A percentile compares a stretch with the other conserved stretches of the same genome.
Evolutionary conservation across 2,888 invertebrate species (phyloP).

Genomic region (Cephus pygmeus): DNA sequence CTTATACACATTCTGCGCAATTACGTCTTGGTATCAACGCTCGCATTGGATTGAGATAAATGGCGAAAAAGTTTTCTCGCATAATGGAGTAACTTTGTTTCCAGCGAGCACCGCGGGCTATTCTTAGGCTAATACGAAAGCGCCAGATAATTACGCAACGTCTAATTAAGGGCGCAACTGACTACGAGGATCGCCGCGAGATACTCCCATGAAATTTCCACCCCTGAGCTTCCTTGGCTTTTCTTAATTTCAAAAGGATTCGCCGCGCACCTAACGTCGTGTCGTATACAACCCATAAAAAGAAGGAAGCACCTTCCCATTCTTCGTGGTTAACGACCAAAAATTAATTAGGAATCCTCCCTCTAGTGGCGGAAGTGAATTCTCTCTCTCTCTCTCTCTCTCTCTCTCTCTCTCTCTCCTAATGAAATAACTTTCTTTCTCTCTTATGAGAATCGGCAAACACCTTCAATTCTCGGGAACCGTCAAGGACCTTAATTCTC

Average conservation of each 20-base stretch:
- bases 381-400: background rate
- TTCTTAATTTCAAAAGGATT: constrained; percentile 12
- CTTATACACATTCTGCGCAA: background rate
- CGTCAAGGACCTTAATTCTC: too few relatives aligned
- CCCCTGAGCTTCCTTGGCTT: constrained; percentile 26
- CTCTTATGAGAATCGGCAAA: background rate
- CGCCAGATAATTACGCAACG: constrained; percentile 49
- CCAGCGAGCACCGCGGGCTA: constrained; percentile 24
- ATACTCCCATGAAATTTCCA: background rate
- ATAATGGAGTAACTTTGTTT: constrained; percentile 41
- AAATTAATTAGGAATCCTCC: background rate
- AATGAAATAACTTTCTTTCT: background rate
- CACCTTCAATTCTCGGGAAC: background rate
- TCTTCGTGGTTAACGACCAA: background rate
- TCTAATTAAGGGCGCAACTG: constrained; percentile 44
- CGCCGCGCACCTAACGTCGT: background rate
- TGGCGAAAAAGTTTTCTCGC: constrained; percentile 36
- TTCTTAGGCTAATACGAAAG: constrained; percentile 14
- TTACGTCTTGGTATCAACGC: background rate
- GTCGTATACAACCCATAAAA: background rate
- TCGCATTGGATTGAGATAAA: constrained; percentile 42
- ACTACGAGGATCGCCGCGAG: background rate
- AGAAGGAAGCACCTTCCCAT: background rate
- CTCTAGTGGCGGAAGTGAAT: background rate
- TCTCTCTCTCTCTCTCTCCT: background rate